Evolutionary conservation across 2,797 vertebrate genomes (phyloP), one percentile per base, ranked within the genome.

Genomic region (Urophycis tenuis): DNA sequence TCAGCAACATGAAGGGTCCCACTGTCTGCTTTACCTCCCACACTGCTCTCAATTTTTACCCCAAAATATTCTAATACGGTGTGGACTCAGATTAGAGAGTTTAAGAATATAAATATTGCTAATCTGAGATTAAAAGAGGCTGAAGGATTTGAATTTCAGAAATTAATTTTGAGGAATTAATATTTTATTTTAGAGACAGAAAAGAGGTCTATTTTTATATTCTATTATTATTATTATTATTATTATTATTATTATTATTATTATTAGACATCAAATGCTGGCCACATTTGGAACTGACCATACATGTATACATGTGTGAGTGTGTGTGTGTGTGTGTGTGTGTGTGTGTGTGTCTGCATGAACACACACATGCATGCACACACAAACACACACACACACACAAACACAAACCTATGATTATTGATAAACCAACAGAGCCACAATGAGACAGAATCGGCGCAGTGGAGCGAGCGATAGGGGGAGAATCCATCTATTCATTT

Each of bases 401-500:
- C n/a, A 53, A 11, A 22, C 39, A 64, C 30, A 31, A 69, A 73
- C 33, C 39, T 67, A 33, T 72, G 81, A 85, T 85, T 79, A 85
- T 82, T 78, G 79, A 85, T 86, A 79, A 80, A 84, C 60, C 72
- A 60, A 74, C 34, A 82, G 81, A 91, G 80, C 77, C 85, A 86
- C 81, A 82, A 88, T 84, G 86, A 86, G 83, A 85, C 83, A 85
- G 85, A 86, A 85, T 90, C 83, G 79, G 82, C 84, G 88, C 81
- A 88, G 87, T 86, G 85, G 89, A 45, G 41, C 41, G 41, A 19
- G 41, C 41, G 17, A 45, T 89, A 89, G 88, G 89, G 88, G 89
- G 82, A 86, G 89, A 91, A 92, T 89, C 90, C 89, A 92, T 92
- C 90, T 90, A 88, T 89, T 92, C 82, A 91, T 91, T 92, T 92